Percentiles rank a stretch among this genome's conserved stretches.
Evolutionary conservation across 2,888 invertebrate species (phyloP).

Genomic region (Phalangium opilio): DNA sequence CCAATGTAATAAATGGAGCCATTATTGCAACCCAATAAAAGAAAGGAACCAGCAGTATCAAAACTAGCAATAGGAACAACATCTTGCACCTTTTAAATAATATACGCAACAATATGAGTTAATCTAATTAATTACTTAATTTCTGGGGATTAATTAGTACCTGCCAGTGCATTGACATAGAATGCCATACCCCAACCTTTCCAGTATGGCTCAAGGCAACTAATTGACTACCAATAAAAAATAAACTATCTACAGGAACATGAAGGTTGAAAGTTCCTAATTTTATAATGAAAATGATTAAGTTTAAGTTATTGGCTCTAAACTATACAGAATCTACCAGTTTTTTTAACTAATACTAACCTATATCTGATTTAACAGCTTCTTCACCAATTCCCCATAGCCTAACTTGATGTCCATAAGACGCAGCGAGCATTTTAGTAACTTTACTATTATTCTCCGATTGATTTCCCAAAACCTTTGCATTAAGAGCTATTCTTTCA

Average conservation of each 20-base stretch:
- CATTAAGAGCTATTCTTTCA: slow-evolving; percentile 79
- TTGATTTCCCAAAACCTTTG: slow-evolving; percentile 32
- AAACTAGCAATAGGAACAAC: slow-evolving; percentile 88
- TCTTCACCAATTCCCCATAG: slow-evolving; percentile 66
- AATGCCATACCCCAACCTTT: slow-evolving; percentile 98
- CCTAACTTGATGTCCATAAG: slow-evolving; percentile 56
- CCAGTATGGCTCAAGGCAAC: slow-evolving; percentile 83
- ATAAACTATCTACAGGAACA: slow-evolving; percentile 83
- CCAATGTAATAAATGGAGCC: slow-evolving; percentile 95
- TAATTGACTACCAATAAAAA: slow-evolving; percentile 93
- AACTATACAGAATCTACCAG: background rate
- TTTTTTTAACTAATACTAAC: slow-evolving; percentile 29
- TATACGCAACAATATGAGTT: no score
- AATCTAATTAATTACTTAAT: no score
- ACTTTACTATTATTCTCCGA: slow-evolving; percentile 29
- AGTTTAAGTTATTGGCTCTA: background rate
- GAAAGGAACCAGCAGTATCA: slow-evolving; percentile 90
- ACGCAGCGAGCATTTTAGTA: slow-evolving; percentile 67
- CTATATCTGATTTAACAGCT: slow-evolving; percentile 54
- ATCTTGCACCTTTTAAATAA: slow-evolving; percentile 44
- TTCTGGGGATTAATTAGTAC: no score
- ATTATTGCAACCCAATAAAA: slow-evolving; percentile 85
- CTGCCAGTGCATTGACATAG: slow-evolving; percentile 98
- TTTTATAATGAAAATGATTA: slow-evolving; percentile 8
- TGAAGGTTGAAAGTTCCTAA: slow-evolving; percentile 75